A percentile compares a stretch with the other conserved stretches of the same genome.
Evolutionary conservation across 2,888 invertebrate species (phyloP).

Genomic region (Thecocarcelia acutangulata): DNA sequence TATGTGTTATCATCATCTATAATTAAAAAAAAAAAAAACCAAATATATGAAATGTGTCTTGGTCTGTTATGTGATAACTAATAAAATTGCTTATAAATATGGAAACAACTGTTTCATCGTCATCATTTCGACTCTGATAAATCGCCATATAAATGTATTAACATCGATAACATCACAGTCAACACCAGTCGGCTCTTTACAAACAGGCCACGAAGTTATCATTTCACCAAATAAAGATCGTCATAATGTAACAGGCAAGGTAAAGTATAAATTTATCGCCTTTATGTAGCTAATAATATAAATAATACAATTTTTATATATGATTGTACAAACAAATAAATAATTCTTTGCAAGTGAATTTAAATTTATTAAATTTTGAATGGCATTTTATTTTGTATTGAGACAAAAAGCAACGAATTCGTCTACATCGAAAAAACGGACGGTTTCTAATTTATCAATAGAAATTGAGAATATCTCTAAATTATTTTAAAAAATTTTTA

Average conservation of each 20-base stretch:
- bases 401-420: too few relatives aligned
- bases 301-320: not conserved
- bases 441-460: too few relatives aligned
- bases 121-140: constrained; percentile 20
- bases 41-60: constrained; percentile 15
- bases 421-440: too few relatives aligned
- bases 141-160: constrained; percentile 34
- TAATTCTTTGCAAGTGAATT: constrained; percentile 29
- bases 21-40: constrained; percentile 18
- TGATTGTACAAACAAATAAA: not conserved
- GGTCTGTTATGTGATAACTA: constrained; percentile 46
- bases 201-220: constrained; percentile 94
- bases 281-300: not conserved
- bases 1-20: constrained; percentile 40
- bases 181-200: constrained; percentile 94
- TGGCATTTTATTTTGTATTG: constrained; percentile 34
- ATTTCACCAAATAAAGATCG: constrained; percentile 94
- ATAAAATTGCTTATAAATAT: constrained; percentile 28
- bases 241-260: constrained; percentile 91
- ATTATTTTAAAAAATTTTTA: not conserved
- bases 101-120: constrained; percentile 37
- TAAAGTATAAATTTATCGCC: constrained; percentile 79
- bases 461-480: not conserved
- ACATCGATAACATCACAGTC: constrained; percentile 84
- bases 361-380: constrained; percentile 6